These are phyloP conservation scores for Orientallactaga bullata DNA, from an alignment of 2,113 vertebrate genomes.

Conservation along the genomic window DNA sequence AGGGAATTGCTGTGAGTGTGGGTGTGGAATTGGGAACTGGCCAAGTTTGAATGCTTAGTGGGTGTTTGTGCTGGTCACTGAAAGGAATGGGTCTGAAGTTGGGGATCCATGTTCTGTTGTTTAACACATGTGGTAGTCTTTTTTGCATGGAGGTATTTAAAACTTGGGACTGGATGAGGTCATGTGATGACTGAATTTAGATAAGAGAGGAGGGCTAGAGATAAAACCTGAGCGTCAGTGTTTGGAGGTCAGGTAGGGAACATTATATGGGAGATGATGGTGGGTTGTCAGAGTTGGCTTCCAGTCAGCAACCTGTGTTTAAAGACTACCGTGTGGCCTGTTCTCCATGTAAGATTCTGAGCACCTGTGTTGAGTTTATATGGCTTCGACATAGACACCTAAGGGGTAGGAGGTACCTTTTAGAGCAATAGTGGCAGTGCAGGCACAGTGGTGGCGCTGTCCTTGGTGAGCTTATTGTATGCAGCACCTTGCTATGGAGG, in stretches of 20 bases:
- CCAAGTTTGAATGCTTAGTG: not conserved
- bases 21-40: not conserved
- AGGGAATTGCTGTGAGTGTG: not conserved
- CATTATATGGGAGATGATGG: not conserved
- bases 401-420: not conserved
- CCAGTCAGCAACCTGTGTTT: not conserved
- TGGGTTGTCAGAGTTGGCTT: not conserved
- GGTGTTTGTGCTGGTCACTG: not conserved
- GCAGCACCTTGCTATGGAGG: not conserved
- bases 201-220: not conserved
- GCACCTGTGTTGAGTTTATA: not conserved
- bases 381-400: fast-evolving
- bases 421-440: not conserved
- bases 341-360: not conserved
- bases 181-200: not conserved
- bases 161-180: not conserved
- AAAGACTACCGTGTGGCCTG: not conserved
- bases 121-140: not conserved
- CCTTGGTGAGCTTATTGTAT: not conserved
- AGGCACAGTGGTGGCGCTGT: not conserved
- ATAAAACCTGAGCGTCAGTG: too few relatives aligned
- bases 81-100: not conserved
- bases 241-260: not conserved
- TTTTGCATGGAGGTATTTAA: not conserved
- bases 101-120: not conserved